A percentile compares a stretch with the other conserved stretches of the same genome.
These are phyloP conservation scores for Strigops habroptila DNA, from an alignment of 2,113 vertebrate species.

Conservation along the genomic window DNA sequence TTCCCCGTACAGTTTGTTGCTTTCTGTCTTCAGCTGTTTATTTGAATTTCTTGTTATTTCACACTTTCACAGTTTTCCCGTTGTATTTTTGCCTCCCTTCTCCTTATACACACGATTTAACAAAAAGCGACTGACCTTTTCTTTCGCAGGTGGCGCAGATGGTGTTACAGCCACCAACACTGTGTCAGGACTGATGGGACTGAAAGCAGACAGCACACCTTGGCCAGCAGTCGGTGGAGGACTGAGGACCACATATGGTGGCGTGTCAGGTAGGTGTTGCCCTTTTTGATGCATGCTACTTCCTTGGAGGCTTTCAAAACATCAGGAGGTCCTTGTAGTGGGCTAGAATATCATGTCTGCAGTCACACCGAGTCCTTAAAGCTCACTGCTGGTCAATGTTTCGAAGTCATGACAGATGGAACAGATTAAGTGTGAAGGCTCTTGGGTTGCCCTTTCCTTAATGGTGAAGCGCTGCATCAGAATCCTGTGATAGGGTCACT, in stretches of 20 bases:
- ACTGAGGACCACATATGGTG: slow-evolving; percentile 84
- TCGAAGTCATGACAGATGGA: slow-evolving; percentile 78
- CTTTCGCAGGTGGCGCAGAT: slow-evolving; percentile 83
- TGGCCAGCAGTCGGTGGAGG: slow-evolving; percentile 85
- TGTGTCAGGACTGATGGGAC: slow-evolving; percentile 90
- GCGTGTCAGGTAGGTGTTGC: slow-evolving; percentile 83
- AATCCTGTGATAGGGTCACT: slow-evolving; percentile 39
- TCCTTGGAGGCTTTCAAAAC: slow-evolving; percentile 56
- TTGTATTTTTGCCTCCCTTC: not conserved
- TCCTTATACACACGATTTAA: not conserved
- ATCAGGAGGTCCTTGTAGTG: slow-evolving; percentile 51
- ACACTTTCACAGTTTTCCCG: not conserved
- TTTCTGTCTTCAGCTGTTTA: not conserved
- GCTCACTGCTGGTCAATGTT: slow-evolving; percentile 67
- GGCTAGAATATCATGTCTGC: slow-evolving; percentile 45
- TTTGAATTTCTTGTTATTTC: not conserved
- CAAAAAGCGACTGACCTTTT: not conserved
- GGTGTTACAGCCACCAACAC: slow-evolving; percentile 95
- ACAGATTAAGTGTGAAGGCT: slow-evolving; percentile 73
- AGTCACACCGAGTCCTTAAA: slow-evolving; percentile 30
- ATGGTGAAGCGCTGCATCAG: slow-evolving; percentile 39
- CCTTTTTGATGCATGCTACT: slow-evolving; percentile 60
- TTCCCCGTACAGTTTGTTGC: not conserved
- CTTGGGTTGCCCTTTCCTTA: slow-evolving; percentile 71
- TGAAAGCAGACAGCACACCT: slow-evolving; percentile 83